phyloP scores from a whole-genome alignment of 2,888 invertebrate genomes.

The Enchytraeus crypticus region DNA sequence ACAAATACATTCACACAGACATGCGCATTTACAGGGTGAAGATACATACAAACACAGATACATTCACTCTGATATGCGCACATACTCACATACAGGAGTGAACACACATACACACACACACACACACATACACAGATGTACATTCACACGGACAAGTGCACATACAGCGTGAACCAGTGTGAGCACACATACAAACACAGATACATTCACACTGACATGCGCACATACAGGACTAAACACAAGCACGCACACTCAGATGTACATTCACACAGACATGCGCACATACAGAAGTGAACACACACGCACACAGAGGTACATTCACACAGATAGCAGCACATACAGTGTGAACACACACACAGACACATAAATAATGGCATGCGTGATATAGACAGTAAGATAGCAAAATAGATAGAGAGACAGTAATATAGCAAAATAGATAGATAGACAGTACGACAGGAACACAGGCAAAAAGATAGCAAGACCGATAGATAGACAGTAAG shows the following conservation, averaged over 20 bases:
- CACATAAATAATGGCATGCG: neutral
- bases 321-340: neutral
- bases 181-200: conserved; percentile 32
- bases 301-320: neutral
- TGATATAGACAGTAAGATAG: neutral
- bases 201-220: neutral
- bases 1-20: neutral
- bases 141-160: neutral
- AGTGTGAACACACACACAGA: neutral
- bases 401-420: no score
- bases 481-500: no score
- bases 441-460: no score
- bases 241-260: neutral
- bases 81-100: neutral
- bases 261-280: no score
- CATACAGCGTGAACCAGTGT: conserved; percentile 49
- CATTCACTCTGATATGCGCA: neutral
- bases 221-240: neutral
- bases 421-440: no score
- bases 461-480: no score
- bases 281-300: neutral
- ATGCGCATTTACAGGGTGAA: neutral
- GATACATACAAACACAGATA: neutral
- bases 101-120: neutral
- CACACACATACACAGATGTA: neutral